A percentile compares a stretch with the other conserved stretches of the same genome.
Evolutionary conservation across 2,888 invertebrate species (phyloP).

Genomic region (Rotaria macrura): DNA sequence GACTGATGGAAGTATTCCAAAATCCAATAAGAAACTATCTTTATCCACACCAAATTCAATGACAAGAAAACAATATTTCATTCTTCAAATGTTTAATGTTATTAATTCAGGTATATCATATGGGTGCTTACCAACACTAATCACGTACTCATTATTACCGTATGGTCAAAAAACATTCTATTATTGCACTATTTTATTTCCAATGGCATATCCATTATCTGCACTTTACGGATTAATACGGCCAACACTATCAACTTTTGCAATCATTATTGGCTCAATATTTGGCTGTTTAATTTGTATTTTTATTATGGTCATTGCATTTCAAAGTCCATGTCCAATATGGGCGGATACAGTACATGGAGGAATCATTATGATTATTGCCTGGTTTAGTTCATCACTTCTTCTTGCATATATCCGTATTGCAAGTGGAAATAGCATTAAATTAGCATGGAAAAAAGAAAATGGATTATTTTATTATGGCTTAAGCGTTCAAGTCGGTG

Average conservation of each 20-base stretch:
- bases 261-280: not conserved
- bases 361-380: not conserved
- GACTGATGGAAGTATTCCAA: not conserved
- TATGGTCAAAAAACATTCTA: slow-evolving; percentile 17
- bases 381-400: not conserved
- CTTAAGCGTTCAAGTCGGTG: not conserved
- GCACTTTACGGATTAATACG: not conserved
- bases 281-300: not conserved
- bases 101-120: not conserved
- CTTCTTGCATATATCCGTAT: not conserved
- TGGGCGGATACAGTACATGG: not conserved
- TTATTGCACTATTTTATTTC: not conserved
- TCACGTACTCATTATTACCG: slow-evolving; percentile 13
- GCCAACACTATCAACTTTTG: not conserved
- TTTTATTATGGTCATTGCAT: not conserved
- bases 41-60: not conserved
- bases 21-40: not conserved
- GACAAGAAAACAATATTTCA: not conserved
- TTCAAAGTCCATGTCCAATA: slow-evolving; percentile 13
- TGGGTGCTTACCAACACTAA: not conserved
- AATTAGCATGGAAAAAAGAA: not conserved
- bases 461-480: not conserved
- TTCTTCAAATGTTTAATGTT: not conserved
- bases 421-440: not conserved
- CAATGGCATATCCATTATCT: not conserved